Evolutionary conservation across 2,888 invertebrate genomes (phyloP), one percentile per base, ranked within the genome.

Genomic region (Diabrotica balteata): DNA sequence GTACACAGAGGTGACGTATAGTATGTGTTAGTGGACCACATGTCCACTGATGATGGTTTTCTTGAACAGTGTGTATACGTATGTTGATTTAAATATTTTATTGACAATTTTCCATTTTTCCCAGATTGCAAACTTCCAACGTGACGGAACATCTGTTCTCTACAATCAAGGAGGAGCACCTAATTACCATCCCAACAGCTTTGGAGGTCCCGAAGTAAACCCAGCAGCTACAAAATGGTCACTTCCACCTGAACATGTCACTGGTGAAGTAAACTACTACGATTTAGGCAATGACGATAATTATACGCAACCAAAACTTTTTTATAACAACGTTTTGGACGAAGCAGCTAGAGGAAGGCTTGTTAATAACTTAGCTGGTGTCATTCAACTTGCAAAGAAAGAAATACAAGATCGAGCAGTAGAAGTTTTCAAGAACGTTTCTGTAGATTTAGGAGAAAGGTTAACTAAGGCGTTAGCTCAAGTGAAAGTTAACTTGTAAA

Each of bases 131-230:
- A 94, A 96, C 82, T 96, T 93, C 80, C 94, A 96, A 84, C 89
- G 97, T 43, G 96, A 97, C 82, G 97, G 97, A 0, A 87, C 90
- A 1, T 91, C 91, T 86, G 86, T 88, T 52, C 87, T 90, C 46
- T 89, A 88, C 75, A 96, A 95, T 83, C 95, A 95, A 84, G 90
- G 89, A 7, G 93, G 92, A 32, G 91, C 93, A 2, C 97, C 97
- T 4, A 97, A 97, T 84, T 98, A 97, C 83, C 95, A 89, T 86
- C 97, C 97, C 0, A 98, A 98, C 86, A 95, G 95, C 68, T 98
- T 97, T 85, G 87, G 89, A 68, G 97, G 97, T 0, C 96, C 96
- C 0, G 88, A 90, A 72, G 88, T 89, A 68, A 88, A 89, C 75
- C 88, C 89, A 0, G 46, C 65, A 10, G 86, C 89, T 0, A 90